Base-by-base conservation (phyloP, 2,113 vertebrate species). In the Ciconia boyciana region DNA sequence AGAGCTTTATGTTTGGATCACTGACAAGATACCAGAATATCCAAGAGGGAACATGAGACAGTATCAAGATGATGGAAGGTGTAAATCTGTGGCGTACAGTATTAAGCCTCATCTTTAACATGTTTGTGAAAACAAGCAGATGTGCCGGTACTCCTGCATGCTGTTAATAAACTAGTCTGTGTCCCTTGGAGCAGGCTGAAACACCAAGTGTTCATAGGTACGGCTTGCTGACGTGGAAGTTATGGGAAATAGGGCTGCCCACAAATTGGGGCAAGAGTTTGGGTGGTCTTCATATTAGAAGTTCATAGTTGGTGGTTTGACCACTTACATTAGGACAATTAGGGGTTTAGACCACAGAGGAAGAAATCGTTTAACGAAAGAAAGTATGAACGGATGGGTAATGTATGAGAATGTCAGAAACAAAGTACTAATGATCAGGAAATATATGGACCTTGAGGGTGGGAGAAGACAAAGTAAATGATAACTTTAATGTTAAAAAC, bases 221-320 rank as follows among this genome's bases (percentile, higher is more conserved):
- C 5, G 2, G 49, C 65, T 64, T 2, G 1, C 0, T 1, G 28
- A 7, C 7, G 0, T 39, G 60, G 77, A 25, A 28, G 9, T 9
- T 7, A 1, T 0, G 49, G 57, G 58, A 72, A 49, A 26, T 1
- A 3, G 32, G 70, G 43, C 65, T 55, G 58, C 41, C 32, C n/a
- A 64, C 32, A 54, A 39, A 19, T 3, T 13, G 39, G 46, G 16
- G 28, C 2, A 4, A 18, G 11, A 29, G 12, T 22, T 72, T 1
- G 5, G 3, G 2, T 61, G 29, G 6, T 18, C 4, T 84, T 44
- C 17, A 0, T 9, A 3, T 15, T 68, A 14, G 11, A 69, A 18
- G 34, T 54, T 64, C 3, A 1, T 2, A 21, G 58, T 5, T 64
- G 18, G 18, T 69, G 54, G 14, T 44, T 86, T 55, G 52, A n/a